Percentiles rank a stretch among this genome's conserved stretches.
Evolutionary conservation across 2,888 invertebrate species (phyloP).

Genomic region (Salpingus planirostris): DNA sequence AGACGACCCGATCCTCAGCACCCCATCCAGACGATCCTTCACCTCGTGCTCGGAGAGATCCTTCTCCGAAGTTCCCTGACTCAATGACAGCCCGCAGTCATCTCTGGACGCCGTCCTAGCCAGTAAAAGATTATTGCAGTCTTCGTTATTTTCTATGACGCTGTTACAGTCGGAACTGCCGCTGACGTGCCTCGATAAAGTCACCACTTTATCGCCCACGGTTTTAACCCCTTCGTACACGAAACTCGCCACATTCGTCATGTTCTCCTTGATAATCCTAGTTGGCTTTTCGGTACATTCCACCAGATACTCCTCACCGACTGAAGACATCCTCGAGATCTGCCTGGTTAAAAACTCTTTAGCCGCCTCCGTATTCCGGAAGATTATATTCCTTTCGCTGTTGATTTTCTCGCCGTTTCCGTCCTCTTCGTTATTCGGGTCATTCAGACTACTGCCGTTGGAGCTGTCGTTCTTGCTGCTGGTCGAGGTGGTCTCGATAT

Average conservation of each 20-base stretch:
- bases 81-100: slow-evolving; percentile 57
- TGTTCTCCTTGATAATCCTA: slow-evolving; percentile 63
- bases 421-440: slow-evolving; percentile 28
- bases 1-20: slow-evolving; percentile 53
- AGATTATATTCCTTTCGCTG: slow-evolving; percentile 50
- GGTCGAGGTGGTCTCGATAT: slow-evolving; percentile 32
- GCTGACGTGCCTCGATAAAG: slow-evolving; percentile 64
- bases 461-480: slow-evolving; percentile 31
- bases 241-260: slow-evolving; percentile 62
- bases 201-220: slow-evolving; percentile 64
- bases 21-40: slow-evolving; percentile 49
- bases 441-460: slow-evolving; percentile 20
- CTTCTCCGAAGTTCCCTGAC: slow-evolving; percentile 55
- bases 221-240: slow-evolving; percentile 69
- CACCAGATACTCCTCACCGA: slow-evolving; percentile 57
- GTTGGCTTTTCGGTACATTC: slow-evolving; percentile 60
- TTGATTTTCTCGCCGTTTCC: slow-evolving; percentile 16
- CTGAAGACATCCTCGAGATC: slow-evolving; percentile 63
- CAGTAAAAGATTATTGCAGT: slow-evolving; percentile 16
- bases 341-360: slow-evolving; percentile 67
- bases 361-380: slow-evolving; percentile 71
- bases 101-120: slow-evolving; percentile 38
- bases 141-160: slow-evolving; percentile 26
- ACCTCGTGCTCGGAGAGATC: slow-evolving; percentile 52
- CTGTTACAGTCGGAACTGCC: slow-evolving; percentile 60